These are phyloP conservation scores for Lepus townsendii DNA, from an alignment of 2,797 vertebrate species.

Conservation along the genomic window DNA sequence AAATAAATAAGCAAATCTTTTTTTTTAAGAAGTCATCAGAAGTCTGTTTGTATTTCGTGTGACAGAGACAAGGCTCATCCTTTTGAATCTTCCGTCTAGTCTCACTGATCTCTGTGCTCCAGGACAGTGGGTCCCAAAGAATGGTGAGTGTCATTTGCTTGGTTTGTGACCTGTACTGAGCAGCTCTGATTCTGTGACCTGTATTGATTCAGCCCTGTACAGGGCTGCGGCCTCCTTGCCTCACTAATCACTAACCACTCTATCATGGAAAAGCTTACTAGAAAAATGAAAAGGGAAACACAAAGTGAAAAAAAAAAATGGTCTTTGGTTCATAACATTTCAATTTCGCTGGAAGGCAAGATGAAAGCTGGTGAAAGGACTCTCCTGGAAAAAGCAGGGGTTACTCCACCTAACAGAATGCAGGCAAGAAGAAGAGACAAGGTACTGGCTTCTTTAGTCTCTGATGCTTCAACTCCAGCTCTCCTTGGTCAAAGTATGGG, in stretches of 20 bases:
- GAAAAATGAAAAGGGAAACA: slow-evolving; percentile 59
- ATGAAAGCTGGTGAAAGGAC: slow-evolving; percentile 64
- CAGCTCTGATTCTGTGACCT: background rate
- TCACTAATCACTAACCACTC: slow-evolving; percentile 47
- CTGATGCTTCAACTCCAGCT: background rate
- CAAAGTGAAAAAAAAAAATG: background rate
- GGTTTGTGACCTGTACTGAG: accelerated
- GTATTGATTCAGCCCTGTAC: background rate
- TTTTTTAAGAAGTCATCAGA: background rate
- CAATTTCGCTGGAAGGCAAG: slow-evolving; percentile 54
- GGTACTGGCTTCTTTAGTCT: background rate
- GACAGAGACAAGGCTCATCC: background rate
- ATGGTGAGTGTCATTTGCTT: background rate
- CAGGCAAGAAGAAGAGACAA: slow-evolving; percentile 39
- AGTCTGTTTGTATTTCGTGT: background rate
- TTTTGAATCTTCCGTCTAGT: background rate
- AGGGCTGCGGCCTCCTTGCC: background rate
- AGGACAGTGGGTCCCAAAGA: background rate
- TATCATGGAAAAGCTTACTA: background rate
- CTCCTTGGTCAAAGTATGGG: background rate
- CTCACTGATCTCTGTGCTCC: background rate
- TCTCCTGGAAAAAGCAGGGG: background rate
- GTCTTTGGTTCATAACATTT: slow-evolving; percentile 21
- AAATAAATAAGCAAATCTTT: background rate
- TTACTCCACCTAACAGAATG: slow-evolving; percentile 78